Conservation (phyloP, 2,113 vertebrate genomes). For the Psilopogon haemacephalus region DNA sequence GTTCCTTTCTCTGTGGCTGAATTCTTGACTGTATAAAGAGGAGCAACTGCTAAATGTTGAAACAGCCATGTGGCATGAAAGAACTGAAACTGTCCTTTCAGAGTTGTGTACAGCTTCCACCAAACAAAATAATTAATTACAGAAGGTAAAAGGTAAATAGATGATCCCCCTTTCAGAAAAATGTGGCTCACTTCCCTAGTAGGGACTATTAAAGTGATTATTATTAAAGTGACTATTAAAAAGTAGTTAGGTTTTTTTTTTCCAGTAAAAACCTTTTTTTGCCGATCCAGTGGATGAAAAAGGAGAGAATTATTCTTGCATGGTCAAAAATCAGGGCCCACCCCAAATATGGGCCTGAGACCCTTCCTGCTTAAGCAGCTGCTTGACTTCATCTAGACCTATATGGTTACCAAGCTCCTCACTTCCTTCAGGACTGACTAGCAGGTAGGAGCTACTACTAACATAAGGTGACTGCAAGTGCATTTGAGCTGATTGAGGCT, state of each 20-base stretch:
- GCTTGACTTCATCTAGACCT: background rate
- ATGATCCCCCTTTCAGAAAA: background rate
- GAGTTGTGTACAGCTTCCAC: background rate
- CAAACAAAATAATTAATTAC: background rate
- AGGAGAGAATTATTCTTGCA: rapidly evolving
- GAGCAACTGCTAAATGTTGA: background rate
- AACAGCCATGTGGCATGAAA: background rate
- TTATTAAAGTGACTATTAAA: too few relatives aligned
- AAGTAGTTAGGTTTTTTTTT: too few relatives aligned
- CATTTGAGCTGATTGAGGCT: background rate
- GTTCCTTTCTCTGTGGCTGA: rapidly evolving
- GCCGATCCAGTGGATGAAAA: background rate
- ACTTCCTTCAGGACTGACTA: background rate
- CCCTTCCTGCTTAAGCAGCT: background rate
- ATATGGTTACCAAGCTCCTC: background rate
- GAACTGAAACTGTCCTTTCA: background rate
- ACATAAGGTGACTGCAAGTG: background rate
- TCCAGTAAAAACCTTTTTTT: background rate
- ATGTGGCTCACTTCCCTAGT: background rate
- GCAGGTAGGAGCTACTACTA: rapidly evolving
- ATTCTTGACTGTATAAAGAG: background rate
- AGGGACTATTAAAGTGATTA: too few relatives aligned
- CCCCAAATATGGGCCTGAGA: background rate
- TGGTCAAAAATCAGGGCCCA: rapidly evolving
- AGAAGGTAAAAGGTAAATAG: background rate